Evolutionary conservation across 1,140 invertebrate species (phyloP).

Genomic region (Drosophila nigrodunni): DNA sequence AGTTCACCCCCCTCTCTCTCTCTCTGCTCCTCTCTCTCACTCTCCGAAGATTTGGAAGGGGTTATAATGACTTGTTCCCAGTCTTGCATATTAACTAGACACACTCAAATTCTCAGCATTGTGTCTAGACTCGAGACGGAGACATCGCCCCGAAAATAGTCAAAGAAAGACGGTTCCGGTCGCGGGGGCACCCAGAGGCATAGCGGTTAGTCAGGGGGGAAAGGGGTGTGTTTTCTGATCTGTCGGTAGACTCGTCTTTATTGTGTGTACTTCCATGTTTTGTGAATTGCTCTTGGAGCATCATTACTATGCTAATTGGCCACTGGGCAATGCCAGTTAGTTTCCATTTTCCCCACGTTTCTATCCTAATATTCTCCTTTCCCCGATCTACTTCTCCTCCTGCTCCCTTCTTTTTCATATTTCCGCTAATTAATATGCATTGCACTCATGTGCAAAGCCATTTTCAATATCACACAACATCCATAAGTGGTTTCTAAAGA

Average conservation of each 20-base stretch:
- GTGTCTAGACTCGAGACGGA: conserved; percentile 19
- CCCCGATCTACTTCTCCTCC: conserved; percentile 6
- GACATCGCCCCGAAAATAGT: not conserved
- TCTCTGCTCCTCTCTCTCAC: not conserved
- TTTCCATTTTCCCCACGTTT: conserved; percentile 11
- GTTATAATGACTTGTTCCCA: conserved; percentile 10
- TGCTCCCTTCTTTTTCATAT: conserved; percentile 24
- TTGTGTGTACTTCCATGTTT: conserved; percentile 5
- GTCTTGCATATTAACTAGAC: conserved; percentile 63
- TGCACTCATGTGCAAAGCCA: conserved; percentile 32
- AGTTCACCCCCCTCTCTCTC: not conserved
- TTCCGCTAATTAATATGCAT: conserved; percentile 73
- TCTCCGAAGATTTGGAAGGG: conserved; percentile 39
- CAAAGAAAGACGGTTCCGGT: conserved; percentile 1
- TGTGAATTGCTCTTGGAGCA: conserved; percentile 22
- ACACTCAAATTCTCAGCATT: conserved; percentile 18
- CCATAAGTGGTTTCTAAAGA: conserved; percentile 30
- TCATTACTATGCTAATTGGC: conserved; percentile 62
- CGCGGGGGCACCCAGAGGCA: not conserved
- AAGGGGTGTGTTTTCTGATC: not conserved
- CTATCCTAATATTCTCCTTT: too few species aligned
- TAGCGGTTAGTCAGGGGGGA: too few species aligned
- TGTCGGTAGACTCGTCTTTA: not conserved
- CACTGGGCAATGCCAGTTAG: conserved; percentile 7
- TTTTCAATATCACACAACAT: conserved; percentile 38